Conservation (phyloP, 2,113 vertebrate species). For the Colius striatus region DNA sequence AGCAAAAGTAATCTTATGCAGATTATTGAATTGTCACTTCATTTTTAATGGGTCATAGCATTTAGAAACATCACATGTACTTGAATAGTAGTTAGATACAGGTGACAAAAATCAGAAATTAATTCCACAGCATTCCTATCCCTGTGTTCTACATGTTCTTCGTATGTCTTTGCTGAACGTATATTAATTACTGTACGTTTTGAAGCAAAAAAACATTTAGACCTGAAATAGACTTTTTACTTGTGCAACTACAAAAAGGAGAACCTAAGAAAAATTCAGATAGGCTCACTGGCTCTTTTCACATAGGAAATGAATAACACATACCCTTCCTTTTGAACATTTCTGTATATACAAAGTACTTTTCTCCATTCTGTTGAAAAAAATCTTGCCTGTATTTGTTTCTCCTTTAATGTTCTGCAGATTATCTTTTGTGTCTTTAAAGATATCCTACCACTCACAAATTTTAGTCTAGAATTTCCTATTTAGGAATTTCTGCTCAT, state of each 20-base stretch:
- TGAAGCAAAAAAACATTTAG: background rate
- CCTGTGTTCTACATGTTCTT: background rate
- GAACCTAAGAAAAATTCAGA: background rate
- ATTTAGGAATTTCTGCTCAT: background rate
- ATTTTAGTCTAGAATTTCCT: background rate
- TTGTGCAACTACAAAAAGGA: background rate
- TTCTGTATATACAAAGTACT: background rate
- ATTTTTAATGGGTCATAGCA: background rate
- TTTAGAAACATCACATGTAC: background rate
- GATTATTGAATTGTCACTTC: background rate
- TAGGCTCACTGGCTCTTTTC: background rate
- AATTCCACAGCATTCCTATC: background rate
- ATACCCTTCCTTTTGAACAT: background rate
- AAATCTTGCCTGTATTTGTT: background rate
- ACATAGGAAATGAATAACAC: background rate
- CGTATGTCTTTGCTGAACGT: background rate
- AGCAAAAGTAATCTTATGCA: constrained; percentile 22
- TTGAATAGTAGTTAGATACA: background rate
- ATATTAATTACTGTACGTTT: background rate
- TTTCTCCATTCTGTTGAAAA: background rate
- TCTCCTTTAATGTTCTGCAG: background rate
- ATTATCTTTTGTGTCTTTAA: background rate
- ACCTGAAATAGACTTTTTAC: background rate
- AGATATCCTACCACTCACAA: background rate
- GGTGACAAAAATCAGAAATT: background rate